phyloP scores from a whole-genome alignment of 2,113 vertebrate species.

The Poeciliopsis prolifica region DNA sequence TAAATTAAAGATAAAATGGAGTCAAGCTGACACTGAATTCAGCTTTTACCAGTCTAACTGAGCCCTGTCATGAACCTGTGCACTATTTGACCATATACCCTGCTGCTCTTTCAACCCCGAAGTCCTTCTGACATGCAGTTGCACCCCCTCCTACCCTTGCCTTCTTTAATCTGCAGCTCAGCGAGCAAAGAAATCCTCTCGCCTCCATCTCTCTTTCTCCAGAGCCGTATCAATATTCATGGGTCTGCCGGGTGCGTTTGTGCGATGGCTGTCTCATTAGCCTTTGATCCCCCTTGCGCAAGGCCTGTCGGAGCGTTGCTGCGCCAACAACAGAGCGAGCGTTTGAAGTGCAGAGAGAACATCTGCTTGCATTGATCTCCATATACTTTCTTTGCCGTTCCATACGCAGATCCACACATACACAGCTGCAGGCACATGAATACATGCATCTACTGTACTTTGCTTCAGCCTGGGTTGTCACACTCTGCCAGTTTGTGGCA shows the following conservation, averaged over 20 bases:
- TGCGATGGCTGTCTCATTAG: constrained; percentile 77
- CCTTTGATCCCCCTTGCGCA: constrained; percentile 75
- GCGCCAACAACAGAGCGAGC: constrained; percentile 71
- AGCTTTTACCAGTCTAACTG: background rate
- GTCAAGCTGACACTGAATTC: background rate
- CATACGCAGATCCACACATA: constrained; percentile 47
- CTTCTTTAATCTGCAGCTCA: constrained; percentile 49
- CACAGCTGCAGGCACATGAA: constrained; percentile 68
- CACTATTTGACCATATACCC: constrained; percentile 28
- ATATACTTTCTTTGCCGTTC: constrained; percentile 67
- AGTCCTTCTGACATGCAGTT: constrained; percentile 20
- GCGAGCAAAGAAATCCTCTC: constrained; percentile 62
- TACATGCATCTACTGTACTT: constrained; percentile 58
- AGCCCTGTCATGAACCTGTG: background rate
- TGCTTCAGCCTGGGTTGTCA: background rate
- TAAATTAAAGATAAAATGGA: background rate
- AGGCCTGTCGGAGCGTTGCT: constrained; percentile 68
- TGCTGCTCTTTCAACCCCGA: constrained; percentile 19
- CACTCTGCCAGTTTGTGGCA: background rate
- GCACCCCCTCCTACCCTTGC: background rate
- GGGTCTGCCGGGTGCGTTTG: constrained; percentile 73
- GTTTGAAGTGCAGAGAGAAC: constrained; percentile 78
- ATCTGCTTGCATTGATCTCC: constrained; percentile 80
- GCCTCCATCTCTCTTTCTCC: constrained; percentile 54
- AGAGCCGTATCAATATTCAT: constrained; percentile 76